A percentile compares a stretch with the other conserved stretches of the same genome.
Conservation (phyloP, 2,797 vertebrate genomes). For the Nyctibius grandis region DNA sequence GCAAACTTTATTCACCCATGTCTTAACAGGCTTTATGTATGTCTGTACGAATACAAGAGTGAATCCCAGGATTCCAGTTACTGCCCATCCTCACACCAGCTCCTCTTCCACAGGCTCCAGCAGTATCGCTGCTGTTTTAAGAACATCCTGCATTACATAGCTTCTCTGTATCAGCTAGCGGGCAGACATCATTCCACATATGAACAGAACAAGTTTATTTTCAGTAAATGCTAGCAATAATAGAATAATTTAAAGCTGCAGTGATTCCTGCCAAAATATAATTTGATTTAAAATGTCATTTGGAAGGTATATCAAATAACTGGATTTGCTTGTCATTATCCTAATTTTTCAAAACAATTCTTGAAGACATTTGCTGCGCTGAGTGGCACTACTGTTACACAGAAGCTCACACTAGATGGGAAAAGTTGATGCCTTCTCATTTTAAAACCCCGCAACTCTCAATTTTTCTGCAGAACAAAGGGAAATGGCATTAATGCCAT, state of each 20-base stretch:
- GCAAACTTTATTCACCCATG: not conserved
- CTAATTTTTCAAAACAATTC: not conserved
- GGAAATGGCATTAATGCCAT: not conserved
- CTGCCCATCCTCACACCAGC: not conserved
- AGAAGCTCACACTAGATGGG: not conserved
- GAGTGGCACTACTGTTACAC: not conserved
- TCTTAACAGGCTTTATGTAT: not conserved
- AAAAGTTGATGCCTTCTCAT: not conserved
- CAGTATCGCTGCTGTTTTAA: not conserved
- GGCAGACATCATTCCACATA: not conserved
- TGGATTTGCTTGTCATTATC: not conserved
- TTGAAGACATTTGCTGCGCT: not conserved
- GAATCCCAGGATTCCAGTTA: not conserved
- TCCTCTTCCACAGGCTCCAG: not conserved
- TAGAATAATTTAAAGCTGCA: not conserved
- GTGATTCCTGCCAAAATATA: not conserved
- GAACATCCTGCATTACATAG: not conserved
- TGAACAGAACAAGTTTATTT: not conserved
- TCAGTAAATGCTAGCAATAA: not conserved
- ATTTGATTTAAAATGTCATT: not conserved
- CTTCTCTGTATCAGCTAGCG: rapidly evolving
- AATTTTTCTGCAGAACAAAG: not conserved
- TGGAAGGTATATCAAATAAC: not conserved
- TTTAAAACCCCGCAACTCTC: not conserved
- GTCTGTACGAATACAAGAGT: not conserved